Percentiles rank a stretch among this genome's conserved stretches.
phyloP scores from a whole-genome alignment of 2,888 invertebrate genomes.

The Pyrrhia umbra region DNA sequence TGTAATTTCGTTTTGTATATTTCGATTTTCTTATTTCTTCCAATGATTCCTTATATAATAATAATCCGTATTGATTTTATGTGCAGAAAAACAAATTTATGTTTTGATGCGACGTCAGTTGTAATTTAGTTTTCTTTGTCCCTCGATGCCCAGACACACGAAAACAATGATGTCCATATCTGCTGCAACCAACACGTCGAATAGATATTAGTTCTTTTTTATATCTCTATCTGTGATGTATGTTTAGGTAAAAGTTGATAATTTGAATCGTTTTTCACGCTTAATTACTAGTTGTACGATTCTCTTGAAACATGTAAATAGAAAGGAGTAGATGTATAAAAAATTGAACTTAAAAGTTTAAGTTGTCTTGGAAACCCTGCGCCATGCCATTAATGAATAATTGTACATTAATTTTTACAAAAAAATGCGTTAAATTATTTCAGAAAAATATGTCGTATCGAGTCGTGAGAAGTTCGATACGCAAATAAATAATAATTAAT shows the following conservation, averaged over 20 bases:
- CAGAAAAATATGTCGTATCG: constrained; percentile 34
- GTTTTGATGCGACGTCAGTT: constrained; percentile 75
- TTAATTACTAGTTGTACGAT: constrained; percentile 79
- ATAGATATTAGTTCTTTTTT: constrained; percentile 77
- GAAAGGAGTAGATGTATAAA: constrained; percentile 68
- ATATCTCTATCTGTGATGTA: constrained; percentile 89
- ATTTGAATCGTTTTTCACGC: constrained; percentile 82
- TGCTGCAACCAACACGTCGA: constrained; percentile 52
- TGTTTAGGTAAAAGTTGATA: constrained; percentile 88
- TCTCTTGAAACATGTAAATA: constrained; percentile 79
- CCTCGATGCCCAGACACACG: constrained; percentile 33
- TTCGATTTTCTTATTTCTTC: constrained; percentile 73
- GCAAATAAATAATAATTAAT: constrained; percentile 23
- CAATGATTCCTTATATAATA: constrained; percentile 68
- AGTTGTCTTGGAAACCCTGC: constrained; percentile 63
- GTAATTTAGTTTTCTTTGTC: constrained; percentile 68
- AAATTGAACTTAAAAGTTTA: constrained; percentile 71
- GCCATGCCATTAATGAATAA: constrained; percentile 52
- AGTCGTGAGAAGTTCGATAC: constrained; percentile 54
- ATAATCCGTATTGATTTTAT: constrained; percentile 73
- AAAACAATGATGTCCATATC: constrained; percentile 30
- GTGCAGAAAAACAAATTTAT: constrained; percentile 82
- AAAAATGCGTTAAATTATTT: constrained; percentile 49
- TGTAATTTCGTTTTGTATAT: constrained; percentile 76
- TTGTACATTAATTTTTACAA: constrained; percentile 59